Base-by-base conservation (phyloP, 2,888 invertebrate genomes). In the Phytoseiulus persimilis region DNA sequence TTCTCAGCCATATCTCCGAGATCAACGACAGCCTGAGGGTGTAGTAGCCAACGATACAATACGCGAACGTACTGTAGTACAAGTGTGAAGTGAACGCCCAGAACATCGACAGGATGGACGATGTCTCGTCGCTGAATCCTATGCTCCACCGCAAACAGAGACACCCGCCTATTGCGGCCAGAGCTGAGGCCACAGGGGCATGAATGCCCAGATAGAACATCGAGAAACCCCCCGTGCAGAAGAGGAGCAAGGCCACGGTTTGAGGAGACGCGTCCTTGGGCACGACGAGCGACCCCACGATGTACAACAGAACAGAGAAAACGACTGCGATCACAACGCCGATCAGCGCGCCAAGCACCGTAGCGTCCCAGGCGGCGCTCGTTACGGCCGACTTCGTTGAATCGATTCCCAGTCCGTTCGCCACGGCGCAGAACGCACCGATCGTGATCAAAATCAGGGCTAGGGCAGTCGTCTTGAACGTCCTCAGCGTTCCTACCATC, bases 31-130 rank as follows among this genome's bases (percentile, higher is more conserved):
- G 1, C 2, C 11, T 11, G 31, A 33, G 2, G 31, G 18, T 31
- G 83, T 23, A 83, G 28, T 83, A 83, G 31, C 83, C 83, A 5
- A 83, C 83, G 31, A 33, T 14, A 2, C 11, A 9, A 31, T 32
- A 83, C 31, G 83, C 83, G 33, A 83, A 83, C 83, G 83, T 32
- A 11, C 14, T 83, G 83, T 83, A 32, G 31, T 83, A 83, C 83
- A 83, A 23, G 11, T 14, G 31, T 33, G 83, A 83, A 2, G 83
- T 83, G 31, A 18, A 33, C 14, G 83, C 31, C 83, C 83, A 83
- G 18, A 83, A 18, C 32, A 32, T 83, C 31, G 83, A 31, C 18
- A 83, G 83, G 11, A 33, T 31, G 3, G 31, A 32, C 5, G 18
- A 31, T 11, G 83, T 31, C 18, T 18, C 1, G 1, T 83, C 31